Base-by-base conservation (phyloP, 1,140 invertebrate species). In the Drosophila leontia region DNA sequence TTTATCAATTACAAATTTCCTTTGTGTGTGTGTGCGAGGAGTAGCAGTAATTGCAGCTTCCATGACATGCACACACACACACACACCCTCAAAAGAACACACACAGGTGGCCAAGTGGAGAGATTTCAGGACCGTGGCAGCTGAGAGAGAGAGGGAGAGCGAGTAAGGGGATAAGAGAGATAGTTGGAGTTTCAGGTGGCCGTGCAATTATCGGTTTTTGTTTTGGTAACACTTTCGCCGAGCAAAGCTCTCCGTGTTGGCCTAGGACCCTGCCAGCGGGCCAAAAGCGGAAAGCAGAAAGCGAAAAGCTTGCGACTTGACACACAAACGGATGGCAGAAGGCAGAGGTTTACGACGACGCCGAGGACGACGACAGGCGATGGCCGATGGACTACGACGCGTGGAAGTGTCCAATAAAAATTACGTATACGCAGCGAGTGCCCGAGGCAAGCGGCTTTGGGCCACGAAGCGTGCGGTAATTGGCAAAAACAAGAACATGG, bases 131-230 rank as follows among this genome's bases (percentile, higher is more conserved):
- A 19, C 34, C 8, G 7, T 50, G 41, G 6, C 50, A 61, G 68
- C 80, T 70, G 67, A 42, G 55, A 44, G 50, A 63, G 35, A 51
- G 57, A 39, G 35, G 44, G 44, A 37, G 34, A 65, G 37, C 34
- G 26, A 37, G 29, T 29, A 11, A 29, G 59, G 26, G 41, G 19
- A 39, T 53, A 62, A 47, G 50, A 37, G n/a, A 42, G 50, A 76
- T 41, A 70, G 64, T 64, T 50, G 44, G 51, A 59, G 69, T 76
- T 76, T 63, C 65, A 79, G 71, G 83, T 78, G 77, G 68, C 69
- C 60, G n/a, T 90, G 85, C 85, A 85, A 90, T 88, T 88, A 90
- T 88, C 64, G 39, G 85, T 90, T 88, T 76, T 88, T 88, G 85
- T 88, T 88, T 88, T 88, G 85, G 62, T 85, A 79, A 35, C 81